These are phyloP conservation scores for Pasiphila rectangulata DNA, from an alignment of 2,888 invertebrate species.

Conservation along the genomic window DNA sequence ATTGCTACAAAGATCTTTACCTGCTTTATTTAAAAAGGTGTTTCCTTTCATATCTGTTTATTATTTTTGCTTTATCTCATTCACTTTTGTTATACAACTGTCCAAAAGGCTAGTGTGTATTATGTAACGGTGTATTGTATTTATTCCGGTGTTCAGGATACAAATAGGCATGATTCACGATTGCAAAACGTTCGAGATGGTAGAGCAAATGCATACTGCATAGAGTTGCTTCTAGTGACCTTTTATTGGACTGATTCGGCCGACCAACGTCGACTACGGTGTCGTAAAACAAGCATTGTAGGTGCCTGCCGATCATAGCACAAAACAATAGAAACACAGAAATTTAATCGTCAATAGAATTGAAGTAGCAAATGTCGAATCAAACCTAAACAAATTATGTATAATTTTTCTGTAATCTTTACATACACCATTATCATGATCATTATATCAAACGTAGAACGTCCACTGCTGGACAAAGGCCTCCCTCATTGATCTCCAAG, in stretches of 20 bases:
- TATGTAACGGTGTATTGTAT: constrained; percentile 19
- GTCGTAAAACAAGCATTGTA: constrained; percentile 62
- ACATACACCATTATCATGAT: no score
- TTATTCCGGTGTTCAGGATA: constrained; percentile 20
- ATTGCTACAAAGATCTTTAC: constrained; percentile 48
- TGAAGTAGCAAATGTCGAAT: no score
- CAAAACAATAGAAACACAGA: constrained; percentile 3
- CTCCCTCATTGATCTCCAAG: no score
- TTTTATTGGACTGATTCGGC: constrained; percentile 29
- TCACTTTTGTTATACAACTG: constrained; percentile 22
- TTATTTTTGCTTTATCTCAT: constrained; percentile 40
- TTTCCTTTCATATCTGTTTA: constrained; percentile 42
- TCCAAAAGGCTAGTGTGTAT: not conserved
- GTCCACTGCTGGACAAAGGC: no score
- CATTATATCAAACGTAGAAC: no score
- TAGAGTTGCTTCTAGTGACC: constrained; percentile 33
- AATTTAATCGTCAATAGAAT: no score
- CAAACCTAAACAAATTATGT: no score
- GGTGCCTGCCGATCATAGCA: constrained; percentile 33
- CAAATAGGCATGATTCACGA: constrained; percentile 29
- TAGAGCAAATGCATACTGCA: constrained; percentile 41
- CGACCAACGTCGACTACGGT: constrained; percentile 44
- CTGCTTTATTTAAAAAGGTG: constrained; percentile 58
- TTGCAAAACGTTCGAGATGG: constrained; percentile 38
- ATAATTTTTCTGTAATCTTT: no score